phyloP scores from a whole-genome alignment of 2,888 invertebrate species.

The Drosophila parthenogenetica region DNA sequence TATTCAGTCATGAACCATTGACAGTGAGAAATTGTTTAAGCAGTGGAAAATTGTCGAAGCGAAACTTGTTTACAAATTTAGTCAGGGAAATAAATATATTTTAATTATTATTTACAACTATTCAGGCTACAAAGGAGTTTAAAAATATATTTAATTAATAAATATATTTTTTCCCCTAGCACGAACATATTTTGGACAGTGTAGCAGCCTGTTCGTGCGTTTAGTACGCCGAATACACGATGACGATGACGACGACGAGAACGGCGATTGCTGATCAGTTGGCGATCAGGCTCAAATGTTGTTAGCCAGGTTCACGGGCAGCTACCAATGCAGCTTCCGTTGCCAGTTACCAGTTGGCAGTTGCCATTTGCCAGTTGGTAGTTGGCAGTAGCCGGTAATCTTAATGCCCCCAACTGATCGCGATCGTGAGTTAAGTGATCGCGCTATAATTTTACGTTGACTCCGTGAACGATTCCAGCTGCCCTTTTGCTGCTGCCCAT shows the following conservation, averaged over 20 bases:
- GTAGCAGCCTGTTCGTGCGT: slow-evolving; percentile 62
- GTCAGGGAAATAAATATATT: too few relatives aligned
- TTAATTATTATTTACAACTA: too few relatives aligned
- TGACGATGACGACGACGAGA: slow-evolving; percentile 24
- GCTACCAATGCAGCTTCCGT: slow-evolving; percentile 71
- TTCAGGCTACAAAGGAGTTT: too few relatives aligned
- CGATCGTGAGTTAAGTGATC: slow-evolving; percentile 85
- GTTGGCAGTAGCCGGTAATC: slow-evolving; percentile 76
- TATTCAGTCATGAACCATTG: too few relatives aligned
- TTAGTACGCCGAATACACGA: slow-evolving; percentile 39
- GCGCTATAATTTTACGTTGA: slow-evolving; percentile 84
- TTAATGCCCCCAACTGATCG: slow-evolving; percentile 83
- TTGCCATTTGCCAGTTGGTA: slow-evolving; percentile 59
- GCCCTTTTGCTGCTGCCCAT: slow-evolving; percentile 4
- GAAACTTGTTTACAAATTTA: too few relatives aligned
- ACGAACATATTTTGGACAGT: not conserved
- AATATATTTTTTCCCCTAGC: too few relatives aligned
- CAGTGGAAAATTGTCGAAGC: too few relatives aligned
- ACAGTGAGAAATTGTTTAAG: too few relatives aligned
- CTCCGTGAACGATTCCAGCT: slow-evolving; percentile 46
- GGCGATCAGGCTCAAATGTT: slow-evolving; percentile 39
- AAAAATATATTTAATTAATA: too few relatives aligned
- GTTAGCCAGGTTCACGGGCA: slow-evolving; percentile 32
- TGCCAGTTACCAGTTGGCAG: slow-evolving; percentile 49
- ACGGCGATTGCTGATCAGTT: slow-evolving; percentile 54